Evolutionary conservation across 2,888 invertebrate genomes (phyloP).

Genomic region (Eulithis prunata): DNA sequence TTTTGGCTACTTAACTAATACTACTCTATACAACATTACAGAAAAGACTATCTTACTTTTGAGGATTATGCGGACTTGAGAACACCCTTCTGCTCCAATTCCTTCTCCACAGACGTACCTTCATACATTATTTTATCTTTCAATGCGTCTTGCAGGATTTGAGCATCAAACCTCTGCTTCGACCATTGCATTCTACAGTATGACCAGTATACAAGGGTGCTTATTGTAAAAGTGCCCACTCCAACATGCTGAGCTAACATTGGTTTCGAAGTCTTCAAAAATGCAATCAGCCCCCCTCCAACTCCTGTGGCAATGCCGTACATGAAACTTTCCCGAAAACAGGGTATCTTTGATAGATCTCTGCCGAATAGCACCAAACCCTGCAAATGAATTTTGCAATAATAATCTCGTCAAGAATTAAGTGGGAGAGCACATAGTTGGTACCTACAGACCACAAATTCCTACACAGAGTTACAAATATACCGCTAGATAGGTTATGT

Average conservation of each 20-base stretch:
- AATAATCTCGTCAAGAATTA: not conserved
- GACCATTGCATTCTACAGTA: constrained; percentile 89
- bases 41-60: constrained; percentile 13
- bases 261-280: constrained; percentile 89
- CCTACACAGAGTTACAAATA: too few species aligned
- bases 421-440: not conserved
- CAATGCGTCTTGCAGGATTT: constrained; percentile 85
- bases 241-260: constrained; percentile 86
- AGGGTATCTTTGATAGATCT: constrained; percentile 90
- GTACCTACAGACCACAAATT: too few species aligned
- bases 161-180: constrained; percentile 86
- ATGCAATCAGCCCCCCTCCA: constrained; percentile 86
- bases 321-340: constrained; percentile 90
- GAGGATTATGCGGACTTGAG: constrained; percentile 63
- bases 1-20: not conserved
- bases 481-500: too few species aligned
- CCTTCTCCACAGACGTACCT: constrained; percentile 84
- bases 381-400: constrained; percentile 59
- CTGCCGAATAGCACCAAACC: constrained; percentile 87
- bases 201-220: constrained; percentile 88
- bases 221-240: constrained; percentile 86
- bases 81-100: constrained; percentile 72
- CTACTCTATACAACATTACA: constrained; percentile 1
- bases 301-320: constrained; percentile 90
- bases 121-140: constrained; percentile 85